Evolutionary conservation across 2,888 invertebrate species (phyloP).

Genomic region (Sarcophaga subvicina): DNA sequence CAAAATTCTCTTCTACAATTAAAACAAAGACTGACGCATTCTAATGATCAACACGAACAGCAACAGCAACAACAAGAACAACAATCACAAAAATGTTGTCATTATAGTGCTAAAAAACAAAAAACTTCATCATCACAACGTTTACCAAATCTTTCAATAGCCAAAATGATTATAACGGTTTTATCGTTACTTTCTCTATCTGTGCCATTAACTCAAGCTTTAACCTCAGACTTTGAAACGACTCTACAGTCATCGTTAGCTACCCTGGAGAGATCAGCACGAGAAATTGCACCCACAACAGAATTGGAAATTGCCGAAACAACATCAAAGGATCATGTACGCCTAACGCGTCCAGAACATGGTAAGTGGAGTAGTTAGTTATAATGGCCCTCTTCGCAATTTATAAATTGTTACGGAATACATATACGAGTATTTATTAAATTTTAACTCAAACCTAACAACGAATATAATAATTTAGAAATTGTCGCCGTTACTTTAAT

Average conservation of each 20-base stretch:
- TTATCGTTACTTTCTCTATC: constrained; percentile 72
- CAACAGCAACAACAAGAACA: background rate
- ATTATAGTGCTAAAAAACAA: constrained; percentile 20
- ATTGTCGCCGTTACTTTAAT: background rate
- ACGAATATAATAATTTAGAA: too few species aligned
- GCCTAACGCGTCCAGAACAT: constrained; percentile 72
- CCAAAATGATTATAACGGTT: constrained; percentile 64
- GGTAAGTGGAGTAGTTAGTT: constrained; percentile 72
- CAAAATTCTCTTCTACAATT: constrained; percentile 35
- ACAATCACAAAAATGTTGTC: constrained; percentile 1
- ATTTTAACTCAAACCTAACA: background rate
- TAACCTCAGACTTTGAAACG: constrained; percentile 49
- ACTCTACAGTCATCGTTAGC: constrained; percentile 66
- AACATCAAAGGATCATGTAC: constrained; percentile 59
- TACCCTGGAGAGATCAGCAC: constrained; percentile 38
- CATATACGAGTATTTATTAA: too few species aligned
- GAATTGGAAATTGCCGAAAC: constrained; percentile 3
- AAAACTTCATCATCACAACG: constrained; percentile 28
- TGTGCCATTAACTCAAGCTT: constrained; percentile 73
- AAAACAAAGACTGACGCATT: constrained; percentile 62
- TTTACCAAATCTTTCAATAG: constrained; percentile 36
- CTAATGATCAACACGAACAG: constrained; percentile 57
- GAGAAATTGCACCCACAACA: constrained; percentile 45
- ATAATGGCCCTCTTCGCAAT: too few species aligned
- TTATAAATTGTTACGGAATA: background rate